Evolutionary conservation across 2,888 invertebrate species (phyloP).

Genomic region (Cephus pygmeus): DNA sequence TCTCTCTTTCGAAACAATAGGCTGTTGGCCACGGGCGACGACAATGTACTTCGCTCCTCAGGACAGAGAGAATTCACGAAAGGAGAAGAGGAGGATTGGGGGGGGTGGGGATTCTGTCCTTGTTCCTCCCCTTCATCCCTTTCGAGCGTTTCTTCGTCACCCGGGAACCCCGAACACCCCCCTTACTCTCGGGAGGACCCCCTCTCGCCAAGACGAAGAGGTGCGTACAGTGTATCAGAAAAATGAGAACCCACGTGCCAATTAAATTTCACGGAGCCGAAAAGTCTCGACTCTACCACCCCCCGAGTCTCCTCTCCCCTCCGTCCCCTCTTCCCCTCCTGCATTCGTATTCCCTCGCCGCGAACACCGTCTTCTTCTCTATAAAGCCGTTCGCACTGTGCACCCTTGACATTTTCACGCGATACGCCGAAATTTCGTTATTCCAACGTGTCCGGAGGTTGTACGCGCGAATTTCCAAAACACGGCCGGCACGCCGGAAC

Average conservation of each 20-base stretch:
- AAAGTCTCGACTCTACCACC: neutral
- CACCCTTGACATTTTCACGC: neutral
- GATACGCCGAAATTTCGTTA: neutral
- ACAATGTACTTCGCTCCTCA: slow-evolving; percentile 39
- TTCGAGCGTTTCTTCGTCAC: slow-evolving; percentile 9
- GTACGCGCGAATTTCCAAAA: no score
- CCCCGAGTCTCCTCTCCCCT: neutral
- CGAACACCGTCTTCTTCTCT: no score
- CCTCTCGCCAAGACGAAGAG: slow-evolving; percentile 33
- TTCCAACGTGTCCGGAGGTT: no score
- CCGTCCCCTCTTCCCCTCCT: neutral
- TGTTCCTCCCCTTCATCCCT: slow-evolving; percentile 18
- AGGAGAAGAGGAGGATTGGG: no score
- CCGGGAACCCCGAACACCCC: slow-evolving; percentile 5
- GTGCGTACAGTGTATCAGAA: slow-evolving; percentile 49
- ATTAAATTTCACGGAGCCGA: slow-evolving; percentile 45
- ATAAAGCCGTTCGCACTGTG: neutral
- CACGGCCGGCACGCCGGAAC: no score
- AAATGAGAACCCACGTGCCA: slow-evolving; percentile 58
- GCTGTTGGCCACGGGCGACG: slow-evolving; percentile 57
- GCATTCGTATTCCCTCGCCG: neutral
- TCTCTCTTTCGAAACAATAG: slow-evolving; percentile 47
- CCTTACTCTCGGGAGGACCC: slow-evolving; percentile 43
- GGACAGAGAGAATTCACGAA: neutral
- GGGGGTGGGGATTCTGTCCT: neutral